phyloP scores from a whole-genome alignment of 2,888 invertebrate genomes.

The Limnephilus marmoratus region DNA sequence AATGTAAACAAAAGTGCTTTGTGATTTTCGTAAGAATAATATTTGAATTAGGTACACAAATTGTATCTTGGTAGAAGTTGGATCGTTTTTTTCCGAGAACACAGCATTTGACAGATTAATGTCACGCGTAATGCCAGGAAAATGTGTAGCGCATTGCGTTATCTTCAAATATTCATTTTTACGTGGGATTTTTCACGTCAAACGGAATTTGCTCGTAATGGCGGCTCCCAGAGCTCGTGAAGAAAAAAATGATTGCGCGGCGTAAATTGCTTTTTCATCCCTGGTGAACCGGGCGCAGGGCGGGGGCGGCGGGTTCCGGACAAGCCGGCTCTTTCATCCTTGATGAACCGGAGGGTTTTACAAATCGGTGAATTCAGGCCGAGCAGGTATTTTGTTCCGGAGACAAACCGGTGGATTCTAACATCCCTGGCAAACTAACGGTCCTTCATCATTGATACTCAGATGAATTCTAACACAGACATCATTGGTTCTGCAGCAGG shows the following conservation, averaged over 20 bases:
- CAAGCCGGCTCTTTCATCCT: not conserved
- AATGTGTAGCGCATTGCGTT: constrained; percentile 30
- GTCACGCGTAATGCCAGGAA: constrained; percentile 3
- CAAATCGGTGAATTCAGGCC: no score
- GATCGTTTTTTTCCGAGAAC: not conserved
- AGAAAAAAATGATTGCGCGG: constrained; percentile 58
- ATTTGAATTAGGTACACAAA: not conserved
- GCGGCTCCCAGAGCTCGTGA: constrained; percentile 39
- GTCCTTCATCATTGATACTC: no score
- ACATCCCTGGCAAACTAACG: no score
- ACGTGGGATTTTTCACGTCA: constrained; percentile 51
- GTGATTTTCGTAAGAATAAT: not conserved
- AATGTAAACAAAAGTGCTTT: not conserved
- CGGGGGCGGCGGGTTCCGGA: not conserved
- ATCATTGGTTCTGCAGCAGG: no score
- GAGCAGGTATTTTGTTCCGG: no score
- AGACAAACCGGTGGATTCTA: no score
- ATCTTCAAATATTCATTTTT: constrained; percentile 49
- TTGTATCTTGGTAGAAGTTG: not conserved
- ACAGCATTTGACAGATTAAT: constrained; percentile 41
- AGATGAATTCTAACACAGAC: no score
- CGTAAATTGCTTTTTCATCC: constrained; percentile 59
- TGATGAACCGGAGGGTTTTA: not conserved
- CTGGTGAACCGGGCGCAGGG: constrained; percentile 17
- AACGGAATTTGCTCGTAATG: constrained; percentile 45